Conservation (phyloP, 2,888 invertebrate species). For the Nemurella pictetii region DNA sequence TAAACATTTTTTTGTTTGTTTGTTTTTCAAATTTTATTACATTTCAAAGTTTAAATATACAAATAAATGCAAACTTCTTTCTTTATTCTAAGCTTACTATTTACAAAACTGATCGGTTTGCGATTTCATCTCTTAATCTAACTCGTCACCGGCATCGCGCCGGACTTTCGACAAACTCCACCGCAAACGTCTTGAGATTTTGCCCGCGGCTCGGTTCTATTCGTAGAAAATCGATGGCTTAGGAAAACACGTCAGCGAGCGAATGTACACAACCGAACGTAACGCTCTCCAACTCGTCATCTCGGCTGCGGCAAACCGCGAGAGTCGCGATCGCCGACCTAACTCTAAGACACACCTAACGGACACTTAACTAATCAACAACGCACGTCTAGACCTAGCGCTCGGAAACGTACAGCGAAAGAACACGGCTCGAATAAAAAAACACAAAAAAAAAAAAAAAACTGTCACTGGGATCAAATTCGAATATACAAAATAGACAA, state of each 20-base stretch:
- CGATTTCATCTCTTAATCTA: neutral
- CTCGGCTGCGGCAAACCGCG: too few species aligned
- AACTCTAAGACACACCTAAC: neutral
- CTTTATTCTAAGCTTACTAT: neutral
- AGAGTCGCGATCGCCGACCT: too few species aligned
- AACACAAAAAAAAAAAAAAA: neutral
- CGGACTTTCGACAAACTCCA: too few species aligned
- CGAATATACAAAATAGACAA: neutral
- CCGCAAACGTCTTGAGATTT: neutral
- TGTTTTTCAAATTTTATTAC: neutral
- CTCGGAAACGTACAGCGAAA: neutral
- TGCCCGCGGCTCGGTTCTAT: neutral
- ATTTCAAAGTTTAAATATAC: neutral
- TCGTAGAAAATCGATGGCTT: neutral
- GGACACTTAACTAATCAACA: neutral
- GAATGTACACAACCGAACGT: too few species aligned
- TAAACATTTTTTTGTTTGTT: neutral
- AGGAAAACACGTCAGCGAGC: too few species aligned
- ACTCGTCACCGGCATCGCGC: too few species aligned
- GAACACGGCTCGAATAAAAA: neutral
- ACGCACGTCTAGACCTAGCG: neutral
- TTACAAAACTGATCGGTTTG: neutral
- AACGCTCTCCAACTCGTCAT: too few species aligned
- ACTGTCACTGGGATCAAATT: neutral
- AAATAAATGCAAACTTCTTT: neutral